These are phyloP conservation scores for Limnothrissa miodon DNA, from an alignment of 2,113 vertebrate genomes.

Conservation along the genomic window DNA sequence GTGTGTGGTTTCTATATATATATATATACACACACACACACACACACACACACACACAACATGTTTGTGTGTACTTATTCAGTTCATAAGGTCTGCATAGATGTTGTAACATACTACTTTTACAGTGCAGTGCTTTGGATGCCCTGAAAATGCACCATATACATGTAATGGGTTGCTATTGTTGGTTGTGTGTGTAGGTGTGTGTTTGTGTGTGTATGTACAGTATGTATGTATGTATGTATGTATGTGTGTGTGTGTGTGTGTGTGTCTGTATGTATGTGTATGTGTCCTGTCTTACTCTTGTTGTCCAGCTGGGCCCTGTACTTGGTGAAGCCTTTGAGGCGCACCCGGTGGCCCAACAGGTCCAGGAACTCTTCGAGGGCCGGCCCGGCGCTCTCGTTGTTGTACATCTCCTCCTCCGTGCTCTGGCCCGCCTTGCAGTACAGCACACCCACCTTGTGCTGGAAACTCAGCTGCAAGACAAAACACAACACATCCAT, in stretches of 20 bases:
- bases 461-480: slow-evolving; percentile 96
- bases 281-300: slow-evolving; percentile 81
- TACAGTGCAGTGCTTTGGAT: too few relatives aligned
- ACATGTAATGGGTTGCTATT: too few relatives aligned
- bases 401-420: slow-evolving; percentile 99
- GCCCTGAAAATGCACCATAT: too few relatives aligned
- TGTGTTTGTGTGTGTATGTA: too few relatives aligned
- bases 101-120: too few relatives aligned
- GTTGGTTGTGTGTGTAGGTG: too few relatives aligned
- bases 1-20: too few relatives aligned
- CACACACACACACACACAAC: too few relatives aligned
- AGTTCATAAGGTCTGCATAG: too few relatives aligned
- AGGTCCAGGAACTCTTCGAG: slow-evolving; percentile 96
- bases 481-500: not conserved
- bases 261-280: not conserved
- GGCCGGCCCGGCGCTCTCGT: slow-evolving; percentile 87
- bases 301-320: slow-evolving; percentile 97
- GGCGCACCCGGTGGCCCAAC: slow-evolving; percentile 91
- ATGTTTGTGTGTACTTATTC: too few relatives aligned
- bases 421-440: slow-evolving; percentile 95
- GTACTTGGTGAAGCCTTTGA: slow-evolving; percentile 96
- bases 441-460: slow-evolving; percentile 96
- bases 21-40: too few relatives aligned
- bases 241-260: not conserved
- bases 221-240: not conserved